These are phyloP conservation scores for Caenorhabditis sp. DNA, from an alignment of 2,888 invertebrate species.

Conservation along the genomic window DNA sequence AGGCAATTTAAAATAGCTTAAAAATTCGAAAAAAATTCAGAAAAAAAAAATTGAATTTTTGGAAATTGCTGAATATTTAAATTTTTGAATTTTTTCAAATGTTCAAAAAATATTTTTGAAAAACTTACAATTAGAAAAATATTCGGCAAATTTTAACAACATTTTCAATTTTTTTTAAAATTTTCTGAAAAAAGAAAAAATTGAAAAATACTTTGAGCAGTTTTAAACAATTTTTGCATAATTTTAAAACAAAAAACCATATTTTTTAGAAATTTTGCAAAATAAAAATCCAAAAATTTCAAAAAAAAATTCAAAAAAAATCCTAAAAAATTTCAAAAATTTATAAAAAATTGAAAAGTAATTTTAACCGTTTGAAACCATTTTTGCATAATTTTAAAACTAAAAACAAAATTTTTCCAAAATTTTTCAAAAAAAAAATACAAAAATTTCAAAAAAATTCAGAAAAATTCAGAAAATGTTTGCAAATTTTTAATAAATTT, in stretches of 20 bases:
- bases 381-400: neutral
- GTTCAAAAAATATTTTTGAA: neutral
- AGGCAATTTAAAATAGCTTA: neutral
- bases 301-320: no score
- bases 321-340: no score
- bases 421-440: neutral
- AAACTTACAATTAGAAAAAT: no score
- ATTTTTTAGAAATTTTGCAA: neutral
- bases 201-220: no score
- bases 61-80: neutral
- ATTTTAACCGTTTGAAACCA: no score
- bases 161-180: no score
- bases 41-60: neutral
- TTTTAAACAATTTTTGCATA: no score
- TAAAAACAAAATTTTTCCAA: neutral
- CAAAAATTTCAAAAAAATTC: no score
- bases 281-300: conserved; percentile 1
- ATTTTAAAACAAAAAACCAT: neutral
- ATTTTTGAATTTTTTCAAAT: conserved; percentile 2
- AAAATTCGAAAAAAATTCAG: neutral
- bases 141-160: no score
- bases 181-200: no score
- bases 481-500: neutral
- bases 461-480: no score
- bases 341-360: no score